phyloP scores from a whole-genome alignment of 2,888 invertebrate species.

The Amblyjoppa fuscipennis region DNA sequence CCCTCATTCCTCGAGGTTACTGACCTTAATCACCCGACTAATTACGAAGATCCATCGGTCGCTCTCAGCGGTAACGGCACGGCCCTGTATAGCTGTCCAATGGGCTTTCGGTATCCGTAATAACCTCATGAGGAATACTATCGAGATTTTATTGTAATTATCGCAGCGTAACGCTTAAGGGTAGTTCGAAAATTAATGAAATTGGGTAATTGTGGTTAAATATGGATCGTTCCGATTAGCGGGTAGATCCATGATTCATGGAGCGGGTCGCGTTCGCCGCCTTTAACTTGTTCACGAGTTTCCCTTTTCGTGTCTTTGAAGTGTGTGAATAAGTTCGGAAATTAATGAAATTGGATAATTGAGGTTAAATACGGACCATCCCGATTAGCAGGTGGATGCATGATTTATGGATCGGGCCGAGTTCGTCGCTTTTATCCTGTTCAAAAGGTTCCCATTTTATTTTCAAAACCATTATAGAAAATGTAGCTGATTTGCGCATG shows the following conservation, averaged over 20 bases:
- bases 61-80: constrained; percentile 57
- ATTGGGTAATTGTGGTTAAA: not conserved
- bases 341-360: not conserved
- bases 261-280: not conserved
- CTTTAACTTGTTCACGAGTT: not conserved
- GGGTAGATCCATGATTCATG: not conserved
- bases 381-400: not conserved
- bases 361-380: not conserved
- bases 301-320: not conserved
- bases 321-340: not conserved
- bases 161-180: not conserved
- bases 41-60: constrained; percentile 66
- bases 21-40: constrained; percentile 68
- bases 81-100: constrained; percentile 38
- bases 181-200: not conserved
- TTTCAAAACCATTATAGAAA: too few species aligned
- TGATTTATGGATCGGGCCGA: not conserved
- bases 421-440: not conserved
- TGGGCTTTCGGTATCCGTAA: constrained; percentile 32
- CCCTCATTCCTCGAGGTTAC: constrained; percentile 62
- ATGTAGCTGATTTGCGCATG: too few species aligned
- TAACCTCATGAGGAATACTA: constrained; percentile 22
- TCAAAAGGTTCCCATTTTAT: not conserved
- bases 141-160: constrained; percentile 28
- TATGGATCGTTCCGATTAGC: not conserved